Evolutionary conservation across 2,113 vertebrate genomes (phyloP), one percentile per base, ranked within the genome.

Genomic region (Bos indicus): DNA sequence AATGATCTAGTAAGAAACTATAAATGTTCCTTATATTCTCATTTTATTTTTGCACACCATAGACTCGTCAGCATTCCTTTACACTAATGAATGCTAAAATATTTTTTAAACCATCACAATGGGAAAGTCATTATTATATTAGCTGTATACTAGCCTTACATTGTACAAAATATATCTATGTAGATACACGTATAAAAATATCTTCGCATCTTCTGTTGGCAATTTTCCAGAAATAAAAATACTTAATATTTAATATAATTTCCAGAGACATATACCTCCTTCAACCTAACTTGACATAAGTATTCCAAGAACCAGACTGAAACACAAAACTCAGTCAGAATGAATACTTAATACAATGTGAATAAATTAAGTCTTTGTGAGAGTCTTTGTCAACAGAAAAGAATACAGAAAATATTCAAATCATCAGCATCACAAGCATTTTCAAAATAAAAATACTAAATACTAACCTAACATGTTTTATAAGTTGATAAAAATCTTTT

Each of bases 251-350:
- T 94, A 96, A 28, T 17, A 97, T 91, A 90, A 94, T 93, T 97
- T 96, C 77, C 97, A 99, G 99, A 98, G 98, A 99, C 98, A 99
- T 98, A 98, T 98, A 98, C 98, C 96, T 99, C 98, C 98, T 98
- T 98, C 97, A 98, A 98, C 98, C 98, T 98, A 99, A 98, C 99
- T 98, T 98, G 98, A 98, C 98, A 98, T 98, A 98, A 98, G 97
- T 98, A 98, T 98, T 93, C 28, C 97, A 99, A 98, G 98, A 99
- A 98, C 88, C 98, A 98, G 98, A 99, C 96, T 98, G 98, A 98
- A 98, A 98, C 98, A 96, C 96, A 98, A 98, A 96, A 96, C 97
- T 98, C 98, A 98, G 96, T 99, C 97, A 98, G 97, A 93, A 98
- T 98, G 98, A 98, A 97, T 98, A 99, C 98, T 98, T 98, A 99